Evolutionary conservation across 2,888 invertebrate genomes (phyloP).

Genomic region (Synanthedon myopaeformis): DNA sequence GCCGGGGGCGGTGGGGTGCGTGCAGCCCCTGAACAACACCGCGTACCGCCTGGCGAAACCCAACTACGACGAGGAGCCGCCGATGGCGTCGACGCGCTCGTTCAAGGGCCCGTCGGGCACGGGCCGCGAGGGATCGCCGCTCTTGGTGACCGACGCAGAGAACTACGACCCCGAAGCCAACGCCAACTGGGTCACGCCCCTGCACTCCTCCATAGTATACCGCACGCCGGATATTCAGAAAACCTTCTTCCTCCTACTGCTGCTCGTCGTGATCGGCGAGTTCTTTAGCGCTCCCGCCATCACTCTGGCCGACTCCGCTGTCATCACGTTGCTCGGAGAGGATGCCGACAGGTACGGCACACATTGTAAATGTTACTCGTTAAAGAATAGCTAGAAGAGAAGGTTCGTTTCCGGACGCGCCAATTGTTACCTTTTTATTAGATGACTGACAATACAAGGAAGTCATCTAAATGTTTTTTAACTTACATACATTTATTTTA

Average conservation of each 20-base stretch:
- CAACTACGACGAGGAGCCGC: conserved; percentile 49
- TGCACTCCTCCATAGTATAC: conserved; percentile 95
- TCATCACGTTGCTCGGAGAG: conserved; percentile 89
- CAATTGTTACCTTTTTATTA: too few species aligned
- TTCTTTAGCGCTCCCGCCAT: conserved; percentile 98
- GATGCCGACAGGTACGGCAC: conserved; percentile 76
- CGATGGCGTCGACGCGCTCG: conserved; percentile 17
- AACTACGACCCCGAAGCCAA: conserved; percentile 81
- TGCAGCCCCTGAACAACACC: conserved; percentile 68
- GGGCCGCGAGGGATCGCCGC: conserved; percentile 72
- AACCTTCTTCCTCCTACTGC: conserved; percentile 92
- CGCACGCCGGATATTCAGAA: conserved; percentile 90
- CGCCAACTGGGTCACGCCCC: conserved; percentile 85
- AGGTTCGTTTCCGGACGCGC: too few species aligned
- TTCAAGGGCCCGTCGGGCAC: conserved; percentile 33
- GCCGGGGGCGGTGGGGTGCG: conserved; percentile 92
- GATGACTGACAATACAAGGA: too few species aligned
- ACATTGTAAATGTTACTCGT: too few species aligned
- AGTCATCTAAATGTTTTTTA: too few species aligned
- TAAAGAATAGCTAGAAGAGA: neutral
- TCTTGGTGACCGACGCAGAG: conserved; percentile 78
- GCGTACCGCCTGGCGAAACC: conserved; percentile 74
- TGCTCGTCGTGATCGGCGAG: conserved; percentile 95
- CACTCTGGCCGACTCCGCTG: conserved; percentile 93
- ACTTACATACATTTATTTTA: too few species aligned